phyloP scores from a whole-genome alignment of 2,113 vertebrate species.

The Carassius auratus region DNA sequence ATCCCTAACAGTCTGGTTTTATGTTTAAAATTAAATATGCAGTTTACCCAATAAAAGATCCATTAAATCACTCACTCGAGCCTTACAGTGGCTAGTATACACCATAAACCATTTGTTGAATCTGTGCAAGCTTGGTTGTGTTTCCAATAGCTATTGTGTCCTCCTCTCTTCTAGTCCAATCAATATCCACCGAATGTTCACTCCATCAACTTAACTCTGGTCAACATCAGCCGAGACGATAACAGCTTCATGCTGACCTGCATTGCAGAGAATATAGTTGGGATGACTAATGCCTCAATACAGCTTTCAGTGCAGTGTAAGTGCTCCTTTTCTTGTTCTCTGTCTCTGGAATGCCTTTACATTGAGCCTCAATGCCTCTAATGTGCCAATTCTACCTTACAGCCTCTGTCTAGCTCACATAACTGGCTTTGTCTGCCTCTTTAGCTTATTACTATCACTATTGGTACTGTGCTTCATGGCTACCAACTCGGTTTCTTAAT shows the following conservation, averaged over 20 bases:
- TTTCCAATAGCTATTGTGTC: not conserved
- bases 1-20: not conserved
- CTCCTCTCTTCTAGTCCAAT: slow-evolving; percentile 75
- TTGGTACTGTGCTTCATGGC: not conserved
- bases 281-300: slow-evolving; percentile 92
- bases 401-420: not conserved
- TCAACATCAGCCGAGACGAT: slow-evolving; percentile 92
- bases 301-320: slow-evolving; percentile 93
- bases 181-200: slow-evolving; percentile 88
- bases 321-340: slow-evolving; percentile 60
- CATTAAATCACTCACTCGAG: not conserved
- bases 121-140: not conserved
- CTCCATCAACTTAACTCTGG: slow-evolving; percentile 89
- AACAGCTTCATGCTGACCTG: slow-evolving; percentile 90
- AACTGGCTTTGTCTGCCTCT: slow-evolving; percentile 7
- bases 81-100: slow-evolving; percentile 15
- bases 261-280: slow-evolving; percentile 92
- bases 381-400: not conserved
- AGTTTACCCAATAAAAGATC: not conserved
- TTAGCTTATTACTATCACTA: not conserved
- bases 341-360: not conserved
- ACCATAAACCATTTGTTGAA: slow-evolving; percentile 18
- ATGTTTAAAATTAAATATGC: not conserved
- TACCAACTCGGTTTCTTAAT: not conserved
- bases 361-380: slow-evolving; percentile 2